Evolutionary conservation across 1,140 invertebrate genomes (phyloP).

Genomic region (Anastatus disparis): DNA sequence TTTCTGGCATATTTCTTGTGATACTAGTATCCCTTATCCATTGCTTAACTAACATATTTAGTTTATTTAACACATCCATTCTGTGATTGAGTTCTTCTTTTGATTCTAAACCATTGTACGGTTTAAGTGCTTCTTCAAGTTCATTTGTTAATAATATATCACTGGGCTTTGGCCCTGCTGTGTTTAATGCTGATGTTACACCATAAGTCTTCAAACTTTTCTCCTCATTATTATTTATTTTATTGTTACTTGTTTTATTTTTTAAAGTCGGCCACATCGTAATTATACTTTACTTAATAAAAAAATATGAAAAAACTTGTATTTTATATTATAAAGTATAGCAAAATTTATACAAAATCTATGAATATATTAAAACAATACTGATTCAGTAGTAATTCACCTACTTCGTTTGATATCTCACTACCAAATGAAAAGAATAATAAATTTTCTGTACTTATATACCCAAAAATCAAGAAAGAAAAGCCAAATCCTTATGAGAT

Average conservation of each 20-base stretch:
- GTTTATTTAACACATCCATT: slow-evolving; percentile 82
- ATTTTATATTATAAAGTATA: too few species aligned
- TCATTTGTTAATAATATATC: slow-evolving; percentile 87
- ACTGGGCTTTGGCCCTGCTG: slow-evolving; percentile 85
- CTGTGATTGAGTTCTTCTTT: slow-evolving; percentile 91
- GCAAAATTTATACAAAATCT: too few species aligned
- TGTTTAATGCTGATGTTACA: slow-evolving; percentile 94
- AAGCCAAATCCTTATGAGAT: too few species aligned
- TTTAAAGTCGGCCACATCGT: slow-evolving; percentile 27
- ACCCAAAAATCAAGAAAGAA: too few species aligned
- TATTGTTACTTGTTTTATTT: slow-evolving; percentile 22
- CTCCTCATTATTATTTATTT: slow-evolving; percentile 40
- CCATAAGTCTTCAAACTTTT: slow-evolving; percentile 72
- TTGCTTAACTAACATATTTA: slow-evolving; percentile 89
- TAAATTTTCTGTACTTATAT: too few species aligned
- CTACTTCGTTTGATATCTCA: too few species aligned
- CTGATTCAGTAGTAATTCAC: too few species aligned
- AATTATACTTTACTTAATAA: neutral
- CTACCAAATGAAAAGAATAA: too few species aligned
- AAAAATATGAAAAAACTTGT: too few species aligned
- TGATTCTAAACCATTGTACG: slow-evolving; percentile 91
- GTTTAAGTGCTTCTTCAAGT: slow-evolving; percentile 82
- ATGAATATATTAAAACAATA: too few species aligned
- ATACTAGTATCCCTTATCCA: slow-evolving; percentile 93
- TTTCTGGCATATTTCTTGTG: slow-evolving; percentile 88